Base-by-base conservation (phyloP, 1,140 invertebrate species). In the Aphaenogaster rudis region DNA sequence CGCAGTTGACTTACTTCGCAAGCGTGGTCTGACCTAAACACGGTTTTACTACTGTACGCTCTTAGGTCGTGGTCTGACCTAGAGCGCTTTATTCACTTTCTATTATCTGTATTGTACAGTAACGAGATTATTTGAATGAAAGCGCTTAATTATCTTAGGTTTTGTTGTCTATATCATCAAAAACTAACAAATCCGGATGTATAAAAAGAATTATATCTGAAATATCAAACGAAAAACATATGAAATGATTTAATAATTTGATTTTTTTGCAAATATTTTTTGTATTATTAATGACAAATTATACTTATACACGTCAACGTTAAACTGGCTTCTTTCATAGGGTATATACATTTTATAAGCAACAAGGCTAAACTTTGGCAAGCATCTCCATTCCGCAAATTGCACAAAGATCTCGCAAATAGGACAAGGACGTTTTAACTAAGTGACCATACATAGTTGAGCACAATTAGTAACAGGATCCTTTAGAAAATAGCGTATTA, bases 391-490 rank as follows among this genome's bases (percentile, higher is more conserved):
- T 76, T 42, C 9, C 17, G 11, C 42, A 76, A 76, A 74, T 74
- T 61, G 15, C 54, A 52, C 48, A 33, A 61, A 74, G 42, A 33
- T 61, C 13, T 84, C 28, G 33, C 33, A 84, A 84, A 84, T 74
- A 63, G 69, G 28, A 42, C 80, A 84, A 82, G 80, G 54, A 50
- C 57, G 57, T 74, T 61, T 74, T 50, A 61, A 17, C 7, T 74
- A 74, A 84, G 54, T 84, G 71, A 63, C 48, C 69, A 63, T 74
- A 76, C 54, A 50, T 74, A 84, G 8, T 76, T 74, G 54, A 63
- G 11, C 15, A 33, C 69, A 76, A 74, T 84, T 76, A 84, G 69
- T 61, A 76, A 39, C 42, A 28, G 45, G n/a, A 76, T 84, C 33
- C 63, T 39, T 21, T 28, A 39, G 8, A 63, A 63, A 84, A 48